A percentile compares a stretch with the other conserved stretches of the same genome.
Evolutionary conservation across 1,140 invertebrate genomes (phyloP).

Genomic region (Heliconius melpomene): DNA sequence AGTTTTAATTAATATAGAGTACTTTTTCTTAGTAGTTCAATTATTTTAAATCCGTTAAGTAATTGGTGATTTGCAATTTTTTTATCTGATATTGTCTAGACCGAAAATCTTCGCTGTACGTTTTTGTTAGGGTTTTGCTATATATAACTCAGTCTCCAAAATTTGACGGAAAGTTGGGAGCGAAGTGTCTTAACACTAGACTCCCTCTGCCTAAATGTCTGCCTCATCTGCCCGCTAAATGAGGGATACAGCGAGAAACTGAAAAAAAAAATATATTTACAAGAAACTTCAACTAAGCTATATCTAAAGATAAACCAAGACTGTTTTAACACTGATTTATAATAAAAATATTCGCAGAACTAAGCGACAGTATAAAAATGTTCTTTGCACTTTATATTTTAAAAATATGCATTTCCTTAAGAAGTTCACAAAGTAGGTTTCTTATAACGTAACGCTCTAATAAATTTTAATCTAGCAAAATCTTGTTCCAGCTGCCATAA

Average conservation of each 20-base stretch:
- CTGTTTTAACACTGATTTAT: not conserved
- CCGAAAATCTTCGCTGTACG: not conserved
- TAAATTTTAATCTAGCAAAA: slow-evolving; percentile 28
- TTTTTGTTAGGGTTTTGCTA: not conserved
- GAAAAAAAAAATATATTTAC: too few species aligned
- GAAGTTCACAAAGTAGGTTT: slow-evolving; percentile 12
- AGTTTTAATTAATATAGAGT: slow-evolving; percentile 8
- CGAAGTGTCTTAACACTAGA: too few species aligned
- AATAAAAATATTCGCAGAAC: not conserved
- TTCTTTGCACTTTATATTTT: slow-evolving; percentile 7
- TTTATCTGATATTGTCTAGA: not conserved
- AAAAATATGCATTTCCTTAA: slow-evolving; percentile 9
- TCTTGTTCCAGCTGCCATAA: slow-evolving; percentile 15
- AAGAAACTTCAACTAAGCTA: not conserved
- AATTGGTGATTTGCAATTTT: not conserved
- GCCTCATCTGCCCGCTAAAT: too few species aligned
- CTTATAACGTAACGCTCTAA: slow-evolving; percentile 19
- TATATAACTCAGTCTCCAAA: too few species aligned
- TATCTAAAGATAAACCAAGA: not conserved
- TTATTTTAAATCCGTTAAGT: not conserved
- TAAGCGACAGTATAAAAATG: slow-evolving; percentile 1
- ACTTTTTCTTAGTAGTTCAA: slow-evolving; percentile 10
- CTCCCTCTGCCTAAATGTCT: too few species aligned
- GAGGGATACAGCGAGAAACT: too few species aligned
- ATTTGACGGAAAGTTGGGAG: too few species aligned